Evolutionary conservation across 2,797 vertebrate genomes (phyloP), one percentile per base, ranked within the genome.

Genomic region (Characodon lateralis): DNA sequence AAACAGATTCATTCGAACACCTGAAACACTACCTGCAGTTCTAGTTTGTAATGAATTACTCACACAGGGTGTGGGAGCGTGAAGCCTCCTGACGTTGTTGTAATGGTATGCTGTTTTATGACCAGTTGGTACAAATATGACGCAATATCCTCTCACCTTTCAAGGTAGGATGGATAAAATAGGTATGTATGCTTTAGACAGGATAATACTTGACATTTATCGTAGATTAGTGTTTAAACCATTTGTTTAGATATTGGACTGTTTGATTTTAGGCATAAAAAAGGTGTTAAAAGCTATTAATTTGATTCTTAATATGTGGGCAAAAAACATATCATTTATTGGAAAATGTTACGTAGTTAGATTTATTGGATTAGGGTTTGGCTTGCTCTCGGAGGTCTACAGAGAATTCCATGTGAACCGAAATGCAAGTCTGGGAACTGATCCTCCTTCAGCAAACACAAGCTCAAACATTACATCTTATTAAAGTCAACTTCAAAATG

Each of bases 391-490:
- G 63, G 48, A 81, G 56, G 80, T 74, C 73, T 65, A 6, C 10
- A 70, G 72, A 71, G 63, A 75, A 75, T 85, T 58, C 50, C 41
- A 46, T 55, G 16, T 20, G 12, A 72, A 74, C 48, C 43, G 66
- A 73, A 56, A 26, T 61, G 84, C 76, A 81, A 74, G 78, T 78
- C 65, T 66, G 85, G 74, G 69, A 89, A 81, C 75, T 58, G 74
- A 86, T 85, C 83, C 83, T 71, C 72, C 76, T 35, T 84, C 78
- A 85, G 74, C 87, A 91, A 87, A 88, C 78, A 77, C 58, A 56
- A 6, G 22, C 71, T 76, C 35, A 56, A 24, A 79, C 14, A 35
- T 24, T 26, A 43, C 39, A 80, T 59, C 76, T 82, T 79, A 74
- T 83, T 80, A 76, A 76, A 81, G 74, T 71, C 50, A 79, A 85